These are phyloP conservation scores for Microtus californicus DNA, from an alignment of 2,797 vertebrate species.

Conservation along the genomic window DNA sequence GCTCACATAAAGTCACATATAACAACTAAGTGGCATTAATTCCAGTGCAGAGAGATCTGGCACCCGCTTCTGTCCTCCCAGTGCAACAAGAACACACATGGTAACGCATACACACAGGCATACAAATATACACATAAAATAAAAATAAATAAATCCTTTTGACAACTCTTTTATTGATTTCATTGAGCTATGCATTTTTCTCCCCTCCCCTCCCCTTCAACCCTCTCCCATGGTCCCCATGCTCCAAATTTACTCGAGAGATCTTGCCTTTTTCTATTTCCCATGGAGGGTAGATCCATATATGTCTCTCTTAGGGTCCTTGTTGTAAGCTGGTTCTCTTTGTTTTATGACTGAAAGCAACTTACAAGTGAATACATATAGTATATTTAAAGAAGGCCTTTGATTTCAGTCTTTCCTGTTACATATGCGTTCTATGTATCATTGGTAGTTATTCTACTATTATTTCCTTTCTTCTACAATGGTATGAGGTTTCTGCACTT, in stretches of 20 bases:
- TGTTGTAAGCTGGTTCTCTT: no score
- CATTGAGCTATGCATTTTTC: no score
- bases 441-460: neutral
- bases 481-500: neutral
- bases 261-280: no score
- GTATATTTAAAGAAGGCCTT: neutral
- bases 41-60: no score
- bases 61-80: neutral
- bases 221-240: no score
- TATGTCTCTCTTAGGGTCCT: no score
- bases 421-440: neutral
- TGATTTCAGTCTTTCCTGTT: neutral
- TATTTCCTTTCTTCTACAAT: neutral
- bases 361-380: no score
- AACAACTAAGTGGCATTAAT: neutral
- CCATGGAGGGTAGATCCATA: no score
- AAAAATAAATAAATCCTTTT: neutral
- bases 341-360: no score
- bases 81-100: neutral
- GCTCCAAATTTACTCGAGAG: no score
- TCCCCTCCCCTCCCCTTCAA: no score
- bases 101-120: neutral
- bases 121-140: neutral
- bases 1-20: neutral
- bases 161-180: no score